phyloP scores from a whole-genome alignment of 2,888 invertebrate species.

The Sabatieria punctata region DNA sequence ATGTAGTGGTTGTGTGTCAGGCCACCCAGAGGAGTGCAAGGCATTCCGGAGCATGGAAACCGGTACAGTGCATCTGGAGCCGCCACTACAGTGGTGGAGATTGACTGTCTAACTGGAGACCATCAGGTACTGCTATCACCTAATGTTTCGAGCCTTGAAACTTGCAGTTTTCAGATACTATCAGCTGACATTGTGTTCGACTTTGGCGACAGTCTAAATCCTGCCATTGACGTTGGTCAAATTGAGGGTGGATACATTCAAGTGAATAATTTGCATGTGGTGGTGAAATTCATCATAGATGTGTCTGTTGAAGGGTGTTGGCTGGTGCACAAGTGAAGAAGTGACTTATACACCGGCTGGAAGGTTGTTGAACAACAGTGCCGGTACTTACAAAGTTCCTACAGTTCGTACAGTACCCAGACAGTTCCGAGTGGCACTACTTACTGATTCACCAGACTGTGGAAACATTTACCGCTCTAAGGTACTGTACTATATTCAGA shows the following conservation, averaged over 20 bases:
- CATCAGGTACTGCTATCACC: conserved; percentile 63
- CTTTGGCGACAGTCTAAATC: conserved; percentile 78
- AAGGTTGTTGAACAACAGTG: conserved; percentile 59
- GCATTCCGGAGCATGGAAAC: too few relatives aligned
- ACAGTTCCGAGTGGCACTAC: conserved; percentile 71
- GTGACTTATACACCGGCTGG: conserved; percentile 66
- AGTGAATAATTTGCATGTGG: conserved; percentile 10
- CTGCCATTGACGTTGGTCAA: conserved; percentile 88
- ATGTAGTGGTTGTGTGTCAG: too few relatives aligned
- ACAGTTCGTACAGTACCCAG: conserved; percentile 73
- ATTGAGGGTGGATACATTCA: conserved; percentile 86
- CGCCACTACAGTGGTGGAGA: conserved; percentile 68
- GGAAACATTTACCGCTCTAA: conserved; percentile 84
- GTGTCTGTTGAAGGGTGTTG: conserved; percentile 48
- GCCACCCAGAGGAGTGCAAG: too few relatives aligned
- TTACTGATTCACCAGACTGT: conserved; percentile 68
- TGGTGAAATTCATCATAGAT: neutral
- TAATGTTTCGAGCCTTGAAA: too few relatives aligned
- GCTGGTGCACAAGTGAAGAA: conserved; percentile 72
- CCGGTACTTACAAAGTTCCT: conserved; percentile 79
- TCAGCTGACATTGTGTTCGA: conserved; percentile 90
- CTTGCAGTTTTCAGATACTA: conserved; percentile 42
- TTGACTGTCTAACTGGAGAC: conserved; percentile 81
- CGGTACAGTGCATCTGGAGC: conserved; percentile 70
- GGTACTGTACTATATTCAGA: too few relatives aligned